phyloP scores from a whole-genome alignment of 2,888 invertebrate genomes.

The Xestia ashworthii region DNA sequence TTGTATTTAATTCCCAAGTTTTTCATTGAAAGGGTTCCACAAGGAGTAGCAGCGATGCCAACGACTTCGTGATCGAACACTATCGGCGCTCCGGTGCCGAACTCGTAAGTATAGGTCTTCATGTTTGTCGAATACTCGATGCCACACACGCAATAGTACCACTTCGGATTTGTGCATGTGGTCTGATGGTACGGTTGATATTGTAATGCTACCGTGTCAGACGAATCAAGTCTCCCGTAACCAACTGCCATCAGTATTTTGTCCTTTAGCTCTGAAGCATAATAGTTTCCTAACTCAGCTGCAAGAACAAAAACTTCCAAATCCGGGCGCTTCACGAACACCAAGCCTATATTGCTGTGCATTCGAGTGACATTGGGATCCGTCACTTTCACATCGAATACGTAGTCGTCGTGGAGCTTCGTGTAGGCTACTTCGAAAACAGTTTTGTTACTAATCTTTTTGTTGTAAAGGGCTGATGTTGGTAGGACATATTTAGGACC shows the following conservation, averaged over 20 bases:
- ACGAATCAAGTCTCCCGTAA: conserved; percentile 70
- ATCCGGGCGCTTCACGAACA: conserved; percentile 71
- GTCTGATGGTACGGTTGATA: conserved; percentile 75
- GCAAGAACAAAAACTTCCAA: conserved; percentile 70
- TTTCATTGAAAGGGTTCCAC: conserved; percentile 69
- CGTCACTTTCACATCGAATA: conserved; percentile 66
- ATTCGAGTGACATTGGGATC: conserved; percentile 72
- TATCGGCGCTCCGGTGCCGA: conserved; percentile 82
- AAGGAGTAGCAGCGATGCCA: conserved; percentile 76
- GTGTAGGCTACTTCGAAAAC: conserved; percentile 72
- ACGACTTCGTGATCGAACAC: conserved; percentile 73
- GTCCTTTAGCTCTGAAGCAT: conserved; percentile 74
- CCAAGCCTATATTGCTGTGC: conserved; percentile 81
- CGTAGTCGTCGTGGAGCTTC: conserved; percentile 75
- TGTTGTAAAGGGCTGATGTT: conserved; percentile 73
- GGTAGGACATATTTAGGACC: conserved; percentile 74
- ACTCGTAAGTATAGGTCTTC: conserved; percentile 70
- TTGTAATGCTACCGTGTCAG: conserved; percentile 72
- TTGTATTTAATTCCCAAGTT: conserved; percentile 72
- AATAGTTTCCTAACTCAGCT: conserved; percentile 74
- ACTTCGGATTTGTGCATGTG: conserved; percentile 79
- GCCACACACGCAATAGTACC: conserved; percentile 84
- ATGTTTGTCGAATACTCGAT: conserved; percentile 67
- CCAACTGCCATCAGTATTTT: conserved; percentile 75
- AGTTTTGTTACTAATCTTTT: conserved; percentile 62